Evolutionary conservation across 2,113 vertebrate species (phyloP), one percentile per base, ranked within the genome.

Genomic region (Macroglossus sobrinus): DNA sequence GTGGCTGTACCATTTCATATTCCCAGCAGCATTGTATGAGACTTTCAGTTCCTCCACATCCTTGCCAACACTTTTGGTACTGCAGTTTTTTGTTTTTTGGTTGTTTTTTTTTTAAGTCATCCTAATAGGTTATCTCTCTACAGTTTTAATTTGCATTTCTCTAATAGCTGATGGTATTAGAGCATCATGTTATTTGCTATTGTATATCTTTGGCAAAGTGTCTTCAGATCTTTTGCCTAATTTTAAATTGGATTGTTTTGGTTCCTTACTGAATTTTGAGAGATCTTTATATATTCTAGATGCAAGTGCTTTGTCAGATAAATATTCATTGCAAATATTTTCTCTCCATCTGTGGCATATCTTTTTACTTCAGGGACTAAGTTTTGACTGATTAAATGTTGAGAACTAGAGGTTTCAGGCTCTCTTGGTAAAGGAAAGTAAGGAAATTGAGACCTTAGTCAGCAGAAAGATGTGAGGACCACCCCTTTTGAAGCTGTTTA

Each of bases 351-450:
- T 94, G 30, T 82, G 40, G 59, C 95, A 79, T 94, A 75, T 94
- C 76, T 95, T 96, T 94, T 95, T 7, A 55, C 75, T 95, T 93
- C n/a, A 97, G 69, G 76, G 57, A 84, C 59, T 91, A 88, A 91
- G 21, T 78, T 97, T 94, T 94, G 84, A 84, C 90, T 96, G 91
- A 97, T 87, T 92, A 93, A 88, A 95, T 96, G 64, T 69, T 81
- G 75, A 96, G 50, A 75, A 59, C 64, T 63, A 21, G 59, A 90
- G 35, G 40, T 72, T 81, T 93, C 50, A 87, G 79, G 40, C 53
- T 92, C 14, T 96, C 75, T 94, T 92, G 59, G 28, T 96, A 81
- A 72, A 97, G 74, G 10, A 91, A 89, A 94, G 74, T 88, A 92
- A 95, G 59, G 84, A 95, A 64, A 87, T 85, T 88, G 76, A 95